Conservation (phyloP, 2,797 vertebrate species). For the Tapera naevia region DNA sequence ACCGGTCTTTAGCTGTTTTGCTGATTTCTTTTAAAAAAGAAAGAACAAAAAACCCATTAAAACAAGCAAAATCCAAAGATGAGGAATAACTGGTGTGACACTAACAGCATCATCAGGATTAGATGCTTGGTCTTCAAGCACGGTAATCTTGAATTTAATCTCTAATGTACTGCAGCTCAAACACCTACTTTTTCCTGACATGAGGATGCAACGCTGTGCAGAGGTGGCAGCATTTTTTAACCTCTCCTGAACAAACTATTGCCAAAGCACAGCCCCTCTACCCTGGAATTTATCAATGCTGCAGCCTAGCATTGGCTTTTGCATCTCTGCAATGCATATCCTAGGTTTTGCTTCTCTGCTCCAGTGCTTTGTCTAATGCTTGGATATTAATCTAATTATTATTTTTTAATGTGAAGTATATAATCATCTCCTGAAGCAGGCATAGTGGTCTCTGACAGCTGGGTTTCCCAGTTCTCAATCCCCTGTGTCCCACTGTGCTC, state of each 20-base stretch:
- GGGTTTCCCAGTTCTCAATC: background rate
- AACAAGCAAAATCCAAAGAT: background rate
- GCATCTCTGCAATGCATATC: too few species aligned
- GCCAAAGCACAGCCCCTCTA: fast-evolving
- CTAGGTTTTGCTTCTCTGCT: background rate
- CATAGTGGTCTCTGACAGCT: fast-evolving
- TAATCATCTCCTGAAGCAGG: background rate
- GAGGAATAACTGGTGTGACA: background rate
- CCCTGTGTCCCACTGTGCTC: background rate
- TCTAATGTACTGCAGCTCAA: background rate
- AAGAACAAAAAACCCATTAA: background rate
- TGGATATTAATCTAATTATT: background rate
- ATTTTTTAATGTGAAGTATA: background rate
- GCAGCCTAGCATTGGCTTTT: background rate
- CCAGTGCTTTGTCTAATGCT: background rate
- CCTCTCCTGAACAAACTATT: background rate
- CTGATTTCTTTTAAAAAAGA: background rate
- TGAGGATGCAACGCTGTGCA: background rate
- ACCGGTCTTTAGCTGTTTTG: background rate
- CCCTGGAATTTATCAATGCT: background rate
- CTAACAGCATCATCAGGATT: background rate
- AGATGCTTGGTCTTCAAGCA: background rate
- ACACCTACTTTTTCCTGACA: background rate
- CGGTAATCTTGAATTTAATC: background rate
- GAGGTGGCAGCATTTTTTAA: background rate